Conservation (phyloP, 2,113 vertebrate genomes). For the Anhinga rufa region DNA sequence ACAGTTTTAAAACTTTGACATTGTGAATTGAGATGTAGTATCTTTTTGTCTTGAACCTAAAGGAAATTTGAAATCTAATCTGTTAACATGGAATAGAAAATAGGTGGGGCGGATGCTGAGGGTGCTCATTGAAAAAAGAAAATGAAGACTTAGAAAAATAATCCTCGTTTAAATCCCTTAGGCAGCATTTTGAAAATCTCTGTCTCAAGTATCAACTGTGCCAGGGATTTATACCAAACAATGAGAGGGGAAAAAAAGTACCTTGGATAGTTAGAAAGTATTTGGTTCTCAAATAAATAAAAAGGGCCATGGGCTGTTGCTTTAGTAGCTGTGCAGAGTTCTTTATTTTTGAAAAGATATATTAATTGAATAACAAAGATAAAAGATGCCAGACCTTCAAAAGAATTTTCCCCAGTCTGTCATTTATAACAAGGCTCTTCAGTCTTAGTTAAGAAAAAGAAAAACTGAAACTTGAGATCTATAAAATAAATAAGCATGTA, state of each 20-base stretch:
- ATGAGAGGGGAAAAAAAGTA: not conserved
- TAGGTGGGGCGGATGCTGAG: not conserved
- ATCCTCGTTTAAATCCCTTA: conserved; percentile 27
- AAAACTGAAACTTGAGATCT: not conserved
- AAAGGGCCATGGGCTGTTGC: not conserved
- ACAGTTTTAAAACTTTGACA: not conserved
- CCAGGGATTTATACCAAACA: not conserved
- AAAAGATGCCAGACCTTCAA: not conserved
- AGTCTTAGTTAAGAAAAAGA: not conserved
- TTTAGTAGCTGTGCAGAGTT: not conserved
- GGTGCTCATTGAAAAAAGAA: not conserved
- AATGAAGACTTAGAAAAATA: conserved; percentile 35
- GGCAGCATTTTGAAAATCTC: conserved; percentile 30
- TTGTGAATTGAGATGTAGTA: not conserved
- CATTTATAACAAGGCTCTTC: not conserved
- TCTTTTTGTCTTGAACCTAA: not conserved
- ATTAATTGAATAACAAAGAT: not conserved
- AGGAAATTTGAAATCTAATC: not conserved
- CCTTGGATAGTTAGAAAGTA: not conserved
- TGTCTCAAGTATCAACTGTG: not conserved
- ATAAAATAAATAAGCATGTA: not conserved
- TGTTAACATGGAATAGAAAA: not conserved
- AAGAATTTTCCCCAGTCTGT: not conserved
- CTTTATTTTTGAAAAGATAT: not conserved
- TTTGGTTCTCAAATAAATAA: not conserved